Conservation (phyloP, 2,888 invertebrate species). For the Chromoteleia sp. region DNA sequence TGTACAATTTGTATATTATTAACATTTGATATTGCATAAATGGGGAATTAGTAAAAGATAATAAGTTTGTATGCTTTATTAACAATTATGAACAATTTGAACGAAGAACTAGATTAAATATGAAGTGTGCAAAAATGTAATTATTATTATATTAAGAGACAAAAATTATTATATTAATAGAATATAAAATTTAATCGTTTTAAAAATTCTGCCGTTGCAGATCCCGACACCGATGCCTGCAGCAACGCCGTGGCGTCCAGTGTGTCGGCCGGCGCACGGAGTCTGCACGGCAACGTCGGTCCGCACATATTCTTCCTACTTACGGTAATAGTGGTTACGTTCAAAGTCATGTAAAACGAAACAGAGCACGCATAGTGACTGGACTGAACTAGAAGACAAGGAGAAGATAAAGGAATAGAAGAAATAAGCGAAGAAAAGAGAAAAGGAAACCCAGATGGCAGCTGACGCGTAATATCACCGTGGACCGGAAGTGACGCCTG, state of each 20-base stretch:
- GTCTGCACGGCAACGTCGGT: conserved; percentile 63
- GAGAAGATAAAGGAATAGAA: conserved; percentile 7
- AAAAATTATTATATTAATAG: too few species aligned
- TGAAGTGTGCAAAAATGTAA: too few species aligned
- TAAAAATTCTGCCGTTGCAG: conserved; percentile 70
- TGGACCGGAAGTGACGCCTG: conserved; percentile 45
- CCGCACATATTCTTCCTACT: conserved; percentile 74
- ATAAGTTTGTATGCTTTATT: too few species aligned
- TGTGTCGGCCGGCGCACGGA: conserved; percentile 79
- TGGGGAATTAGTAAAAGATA: too few species aligned
- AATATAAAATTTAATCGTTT: too few species aligned
- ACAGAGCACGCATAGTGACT: conserved; percentile 10
- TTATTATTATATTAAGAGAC: too few species aligned
- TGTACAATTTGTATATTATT: too few species aligned
- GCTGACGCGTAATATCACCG: conserved; percentile 33
- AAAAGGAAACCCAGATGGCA: conserved; percentile 12
- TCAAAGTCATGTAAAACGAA: conserved; percentile 74
- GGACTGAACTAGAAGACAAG: conserved; percentile 31
- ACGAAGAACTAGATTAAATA: too few species aligned
- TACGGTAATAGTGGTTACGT: conserved; percentile 72
- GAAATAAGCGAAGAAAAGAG: too few species aligned
- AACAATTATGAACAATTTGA: too few species aligned
- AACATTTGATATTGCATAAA: too few species aligned
- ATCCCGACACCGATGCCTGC: conserved; percentile 80
- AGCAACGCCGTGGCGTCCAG: conserved; percentile 81